Base-by-base conservation (phyloP, 2,888 invertebrate species). In the Tipula confusa region DNA sequence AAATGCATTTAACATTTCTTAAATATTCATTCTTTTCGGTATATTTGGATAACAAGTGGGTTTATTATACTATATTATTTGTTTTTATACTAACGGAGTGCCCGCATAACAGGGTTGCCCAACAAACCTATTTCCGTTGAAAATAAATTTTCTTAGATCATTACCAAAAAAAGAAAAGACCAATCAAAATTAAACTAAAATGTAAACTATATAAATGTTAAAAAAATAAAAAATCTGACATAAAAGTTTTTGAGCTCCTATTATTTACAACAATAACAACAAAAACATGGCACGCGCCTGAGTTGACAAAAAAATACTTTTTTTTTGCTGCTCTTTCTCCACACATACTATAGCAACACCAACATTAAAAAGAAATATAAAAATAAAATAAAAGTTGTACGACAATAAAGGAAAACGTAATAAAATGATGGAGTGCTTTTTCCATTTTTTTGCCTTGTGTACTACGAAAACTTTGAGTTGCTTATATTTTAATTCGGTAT, bases 371-470 rank as follows among this genome's bases (percentile, higher is more conserved):
- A 24, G 43, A 64, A 64, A 64, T 24, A 64, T 64, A 33, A n/a
- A n/a, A n/a, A 43, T n/a, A 79, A 79, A 79, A 24, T 24, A 80
- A 80, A 80, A 80, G 80, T 80, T 80, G 80, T 31, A 80, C 80
- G 80, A 80, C 80, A 80, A 80, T 29, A 80, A 80, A 80, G 31
- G 29, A 29, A 80, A 80, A 29, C 29, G 80, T 31, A 80, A 80
- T 29, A 80, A 80, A 29, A 80, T 80, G 80, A 80, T 80, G 80
- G 80, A 80, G 80, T 80, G 80, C 80, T 80, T 80, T 79, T 80
- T 29, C 80, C 31, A 29, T 80, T 31, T 64, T 43, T 43, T 43
- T 43, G 4, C 43, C 24, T 64, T 64, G 64, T 64, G 24, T 64
- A 64, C 64, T 64, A 64, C 64, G 24, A 64, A 64, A 64, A 64